Conservation (phyloP, 2,797 vertebrate genomes). For the Steatocranus sp. region DNA sequence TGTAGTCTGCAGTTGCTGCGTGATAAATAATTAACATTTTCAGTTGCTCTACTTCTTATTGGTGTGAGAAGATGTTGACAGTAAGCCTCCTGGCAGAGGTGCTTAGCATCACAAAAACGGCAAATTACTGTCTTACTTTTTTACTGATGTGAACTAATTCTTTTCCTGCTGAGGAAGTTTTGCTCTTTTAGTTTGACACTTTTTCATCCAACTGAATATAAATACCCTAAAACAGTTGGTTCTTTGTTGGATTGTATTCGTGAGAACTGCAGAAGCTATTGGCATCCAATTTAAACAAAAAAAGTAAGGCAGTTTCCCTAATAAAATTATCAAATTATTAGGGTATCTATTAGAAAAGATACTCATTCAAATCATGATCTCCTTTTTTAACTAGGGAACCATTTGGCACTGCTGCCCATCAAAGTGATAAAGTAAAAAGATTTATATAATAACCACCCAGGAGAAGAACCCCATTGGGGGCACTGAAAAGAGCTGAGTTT, state of each 20-base stretch:
- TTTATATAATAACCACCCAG: constrained; percentile 20
- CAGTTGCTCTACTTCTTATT: constrained; percentile 55
- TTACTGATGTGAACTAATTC: constrained; percentile 50
- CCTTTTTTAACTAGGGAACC: background rate
- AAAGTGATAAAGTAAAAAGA: constrained; percentile 1
- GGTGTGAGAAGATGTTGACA: constrained; percentile 64
- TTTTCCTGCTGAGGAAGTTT: constrained; percentile 6
- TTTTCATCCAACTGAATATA: background rate
- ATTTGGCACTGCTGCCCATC: constrained; percentile 24
- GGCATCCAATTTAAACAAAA: background rate
- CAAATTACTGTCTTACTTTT: constrained; percentile 38
- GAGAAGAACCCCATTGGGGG: constrained; percentile 9
- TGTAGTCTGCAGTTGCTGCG: constrained; percentile 30
- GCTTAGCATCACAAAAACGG: constrained; percentile 51
- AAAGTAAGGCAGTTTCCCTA: background rate
- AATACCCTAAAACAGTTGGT: background rate
- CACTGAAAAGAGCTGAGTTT: constrained; percentile 6
- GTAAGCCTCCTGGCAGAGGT: constrained; percentile 54
- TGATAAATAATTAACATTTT: constrained; percentile 67
- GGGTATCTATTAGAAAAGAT: background rate
- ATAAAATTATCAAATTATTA: background rate
- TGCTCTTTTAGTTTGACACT: background rate
- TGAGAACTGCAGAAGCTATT: background rate
- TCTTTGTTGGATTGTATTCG: background rate
- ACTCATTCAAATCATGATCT: background rate